These are phyloP conservation scores for Lasius fuliginosus DNA, from an alignment of 2,888 invertebrate species.

Conservation along the genomic window DNA sequence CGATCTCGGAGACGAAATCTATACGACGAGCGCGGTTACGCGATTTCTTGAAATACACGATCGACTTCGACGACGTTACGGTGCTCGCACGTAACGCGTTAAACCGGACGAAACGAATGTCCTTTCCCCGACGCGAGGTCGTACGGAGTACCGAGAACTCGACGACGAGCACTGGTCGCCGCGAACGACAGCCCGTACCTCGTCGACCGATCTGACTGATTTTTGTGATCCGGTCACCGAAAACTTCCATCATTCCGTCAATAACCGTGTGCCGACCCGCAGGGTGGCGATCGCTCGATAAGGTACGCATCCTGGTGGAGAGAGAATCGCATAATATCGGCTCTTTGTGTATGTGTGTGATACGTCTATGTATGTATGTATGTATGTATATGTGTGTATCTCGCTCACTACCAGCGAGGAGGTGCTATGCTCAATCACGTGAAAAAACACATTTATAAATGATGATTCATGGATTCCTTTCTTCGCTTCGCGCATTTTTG, in stretches of 20 bases:
- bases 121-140: conserved; percentile 41
- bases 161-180: conserved; percentile 77
- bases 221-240: conserved; percentile 85
- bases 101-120: conserved; percentile 9
- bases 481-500: not conserved
- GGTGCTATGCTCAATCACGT: conserved; percentile 7
- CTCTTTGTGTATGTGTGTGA: not conserved
- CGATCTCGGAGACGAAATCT: not conserved
- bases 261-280: conserved; percentile 92
- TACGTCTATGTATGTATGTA: not conserved
- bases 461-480: not conserved
- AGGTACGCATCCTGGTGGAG: conserved; percentile 77
- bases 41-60: not conserved
- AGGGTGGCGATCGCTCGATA: conserved; percentile 90
- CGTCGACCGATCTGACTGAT: conserved; percentile 83
- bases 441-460: not conserved
- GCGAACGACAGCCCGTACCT: conserved; percentile 68
- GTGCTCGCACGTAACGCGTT: conserved; percentile 65
- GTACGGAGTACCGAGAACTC: conserved; percentile 75
- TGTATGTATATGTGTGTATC: not conserved
- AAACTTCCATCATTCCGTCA: conserved; percentile 94
- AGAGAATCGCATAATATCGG: not conserved
- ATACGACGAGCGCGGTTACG: too few species aligned
- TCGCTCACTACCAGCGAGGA: too few species aligned
- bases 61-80: not conserved